Base-by-base conservation (phyloP, 2,113 vertebrate species). In the Neomonachus schauinslandi region DNA sequence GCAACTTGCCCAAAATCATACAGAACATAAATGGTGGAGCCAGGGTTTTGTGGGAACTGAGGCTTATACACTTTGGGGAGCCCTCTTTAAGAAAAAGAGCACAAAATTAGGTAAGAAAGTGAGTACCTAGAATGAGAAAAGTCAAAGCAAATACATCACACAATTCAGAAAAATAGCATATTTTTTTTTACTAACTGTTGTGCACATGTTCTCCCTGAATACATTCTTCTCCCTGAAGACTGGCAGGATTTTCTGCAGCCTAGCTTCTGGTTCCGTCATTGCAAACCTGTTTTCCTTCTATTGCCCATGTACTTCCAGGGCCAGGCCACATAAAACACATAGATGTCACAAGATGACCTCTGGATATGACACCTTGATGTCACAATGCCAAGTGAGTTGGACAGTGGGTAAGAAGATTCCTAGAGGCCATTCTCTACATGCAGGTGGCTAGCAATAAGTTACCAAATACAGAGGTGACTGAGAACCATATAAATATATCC, bases 101-200 rank as follows among this genome's bases (percentile, higher is more conserved):
- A 77, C 24, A 95, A 46, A 93, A 89, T 93, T 65, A 72, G 67
- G 49, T 72, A 53, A 59, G 57, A 93, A 95, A 65, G 59, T 61
- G 21, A 94, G 28, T 81, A 59, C 36, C 39, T 46, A 88, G 33
- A 93, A 89, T 16, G 49, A 91, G 85, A 63, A 88, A 93, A 91
- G 12, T 76, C 10, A 72, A 71, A 74, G 74, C 36, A 93, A 85
- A 90, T 31, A 51, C 2, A 61, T 85, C 39, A 88, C 36, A 77
- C 82, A 76, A 22, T 86, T 86, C 46, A 61, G 55, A n/a, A 89
- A 92, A 93, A 91, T 18, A 57, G n/a, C 42, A 31, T 42, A 39
- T 61, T 89, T 46, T 89, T 46, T 84, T 81, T 71, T 72, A 93
- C 42, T 72, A 39, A 91, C 42, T 82, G 21, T 55, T 2, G 11